phyloP scores from a whole-genome alignment of 1,140 invertebrate species.

The Trachymyrmex cornetzi region DNA sequence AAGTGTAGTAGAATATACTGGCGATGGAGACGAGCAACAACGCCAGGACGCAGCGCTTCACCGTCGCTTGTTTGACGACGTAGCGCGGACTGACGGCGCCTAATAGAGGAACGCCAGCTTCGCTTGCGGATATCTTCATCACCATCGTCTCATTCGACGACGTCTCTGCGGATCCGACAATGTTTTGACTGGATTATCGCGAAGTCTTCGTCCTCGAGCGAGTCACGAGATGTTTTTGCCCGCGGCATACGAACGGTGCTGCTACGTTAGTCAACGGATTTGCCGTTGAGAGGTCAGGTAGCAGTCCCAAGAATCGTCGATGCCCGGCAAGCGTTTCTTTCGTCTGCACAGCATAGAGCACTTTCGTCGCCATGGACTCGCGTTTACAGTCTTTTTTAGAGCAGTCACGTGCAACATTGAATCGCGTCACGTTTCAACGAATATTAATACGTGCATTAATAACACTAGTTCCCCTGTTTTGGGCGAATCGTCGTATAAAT shows the following conservation, averaged over 20 bases:
- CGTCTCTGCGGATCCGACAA: slow-evolving; percentile 51
- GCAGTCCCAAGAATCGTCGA: slow-evolving; percentile 43
- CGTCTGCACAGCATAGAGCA: slow-evolving; percentile 36
- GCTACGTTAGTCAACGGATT: slow-evolving; percentile 29
- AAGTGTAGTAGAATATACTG: slow-evolving; percentile 92
- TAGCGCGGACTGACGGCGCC: slow-evolving; percentile 86
- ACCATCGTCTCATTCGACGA: slow-evolving; percentile 77
- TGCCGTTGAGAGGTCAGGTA: not conserved
- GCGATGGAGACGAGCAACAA: slow-evolving; percentile 90
- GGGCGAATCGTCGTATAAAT: not conserved
- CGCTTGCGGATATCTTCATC: slow-evolving; percentile 84
- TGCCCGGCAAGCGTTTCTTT: slow-evolving; percentile 33
- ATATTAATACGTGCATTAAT: not conserved
- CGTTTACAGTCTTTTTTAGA: slow-evolving; percentile 28
- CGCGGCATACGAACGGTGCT: not conserved
- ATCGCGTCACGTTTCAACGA: not conserved
- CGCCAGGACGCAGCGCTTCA: slow-evolving; percentile 90
- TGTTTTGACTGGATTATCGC: slow-evolving; percentile 60
- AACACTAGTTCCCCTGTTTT: not conserved
- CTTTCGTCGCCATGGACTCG: slow-evolving; percentile 49
- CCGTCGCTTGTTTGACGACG: slow-evolving; percentile 90
- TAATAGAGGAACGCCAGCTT: slow-evolving; percentile 84
- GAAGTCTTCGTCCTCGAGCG: not conserved
- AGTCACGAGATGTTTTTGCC: slow-evolving; percentile 29
- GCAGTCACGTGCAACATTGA: not conserved